Evolutionary conservation across 2,113 vertebrate species (phyloP).

Genomic region (Bubo bubo): DNA sequence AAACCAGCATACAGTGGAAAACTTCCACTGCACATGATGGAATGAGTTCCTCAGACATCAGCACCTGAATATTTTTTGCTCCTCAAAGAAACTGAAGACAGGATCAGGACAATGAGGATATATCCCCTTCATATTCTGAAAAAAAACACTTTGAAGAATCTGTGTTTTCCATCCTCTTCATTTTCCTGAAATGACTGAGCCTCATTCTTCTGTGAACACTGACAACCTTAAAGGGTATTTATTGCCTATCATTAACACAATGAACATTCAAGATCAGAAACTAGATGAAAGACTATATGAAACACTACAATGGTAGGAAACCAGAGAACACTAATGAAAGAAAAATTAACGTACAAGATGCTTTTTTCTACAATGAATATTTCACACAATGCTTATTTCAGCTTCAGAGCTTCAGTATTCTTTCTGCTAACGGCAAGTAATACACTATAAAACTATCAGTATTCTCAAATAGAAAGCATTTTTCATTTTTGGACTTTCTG

Average conservation of each 20-base stretch:
- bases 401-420: background rate
- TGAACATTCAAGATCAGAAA: background rate
- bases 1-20: background rate
- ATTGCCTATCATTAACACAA: background rate
- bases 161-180: background rate
- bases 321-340: background rate
- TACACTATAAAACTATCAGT: background rate
- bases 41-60: background rate
- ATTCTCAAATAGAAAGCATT: background rate
- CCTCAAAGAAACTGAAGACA: background rate
- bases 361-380: background rate
- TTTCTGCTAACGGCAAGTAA: background rate
- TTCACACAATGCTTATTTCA: background rate
- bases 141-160: background rate
- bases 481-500: background rate
- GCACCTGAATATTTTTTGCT: background rate
- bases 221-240: background rate
- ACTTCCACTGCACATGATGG: background rate
- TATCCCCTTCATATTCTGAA: background rate
- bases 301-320: background rate
- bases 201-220: background rate
- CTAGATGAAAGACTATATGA: background rate
- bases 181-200: background rate
- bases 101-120: background rate
- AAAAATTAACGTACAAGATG: background rate